A percentile compares a stretch with the other conserved stretches of the same genome.
These are phyloP conservation scores for Pluvialis apricaria DNA, from an alignment of 2,113 vertebrate species.

Conservation along the genomic window DNA sequence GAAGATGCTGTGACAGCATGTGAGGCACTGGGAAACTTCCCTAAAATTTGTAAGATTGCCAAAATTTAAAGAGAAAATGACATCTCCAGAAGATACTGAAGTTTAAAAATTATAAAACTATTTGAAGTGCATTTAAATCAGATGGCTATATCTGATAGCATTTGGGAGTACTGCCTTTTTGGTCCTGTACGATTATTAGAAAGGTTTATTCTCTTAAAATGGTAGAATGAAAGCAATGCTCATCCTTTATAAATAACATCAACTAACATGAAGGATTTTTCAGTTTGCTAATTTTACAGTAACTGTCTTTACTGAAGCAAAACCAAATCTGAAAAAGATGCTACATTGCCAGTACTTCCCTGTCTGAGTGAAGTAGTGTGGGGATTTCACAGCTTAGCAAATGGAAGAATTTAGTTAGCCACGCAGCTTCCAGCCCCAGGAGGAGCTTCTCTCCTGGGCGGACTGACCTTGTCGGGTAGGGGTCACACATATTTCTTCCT, in stretches of 20 bases:
- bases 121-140: conserved; percentile 26
- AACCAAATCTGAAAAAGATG: not conserved
- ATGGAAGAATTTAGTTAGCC: not conserved
- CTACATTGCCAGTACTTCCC: not conserved
- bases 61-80: conserved; percentile 8
- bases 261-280: not conserved
- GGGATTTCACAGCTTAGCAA: not conserved
- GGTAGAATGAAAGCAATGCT: not conserved
- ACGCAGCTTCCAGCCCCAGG: not conserved
- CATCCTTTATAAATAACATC: not conserved
- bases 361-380: not conserved
- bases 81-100: conserved; percentile 7
- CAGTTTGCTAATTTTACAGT: not conserved
- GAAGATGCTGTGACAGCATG: conserved; percentile 20
- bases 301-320: not conserved
- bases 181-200: not conserved
- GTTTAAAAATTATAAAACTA: not conserved
- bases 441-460: not conserved
- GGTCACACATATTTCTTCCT: not conserved
- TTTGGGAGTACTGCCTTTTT: not conserved
- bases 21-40: conserved; percentile 28
- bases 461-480: not conserved
- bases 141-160: not conserved
- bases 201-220: not conserved
- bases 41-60: not conserved